phyloP scores from a whole-genome alignment of 2,888 invertebrate genomes.

The Sesia apiformis region DNA sequence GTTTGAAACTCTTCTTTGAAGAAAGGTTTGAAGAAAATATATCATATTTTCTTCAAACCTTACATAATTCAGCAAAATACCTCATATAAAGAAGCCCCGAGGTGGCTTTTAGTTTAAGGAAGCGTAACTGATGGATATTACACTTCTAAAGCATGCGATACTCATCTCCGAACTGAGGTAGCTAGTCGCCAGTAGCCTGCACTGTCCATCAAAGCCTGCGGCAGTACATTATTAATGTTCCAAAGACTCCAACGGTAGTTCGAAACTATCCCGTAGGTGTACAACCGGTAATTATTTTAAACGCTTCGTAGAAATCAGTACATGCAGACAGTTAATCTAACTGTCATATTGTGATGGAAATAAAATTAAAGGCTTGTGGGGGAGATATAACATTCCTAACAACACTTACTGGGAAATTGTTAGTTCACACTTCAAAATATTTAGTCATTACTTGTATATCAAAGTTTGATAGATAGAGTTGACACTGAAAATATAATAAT shows the following conservation, averaged over 20 bases:
- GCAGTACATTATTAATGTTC: conserved; percentile 23
- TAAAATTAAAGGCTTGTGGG: conserved; percentile 11
- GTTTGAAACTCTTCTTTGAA: too few relatives aligned
- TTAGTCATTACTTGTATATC: too few relatives aligned
- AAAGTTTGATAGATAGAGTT: too few relatives aligned
- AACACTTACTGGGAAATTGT: too few relatives aligned
- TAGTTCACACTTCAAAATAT: too few relatives aligned
- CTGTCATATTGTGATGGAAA: conserved; percentile 16
- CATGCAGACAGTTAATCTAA: conserved; percentile 37
- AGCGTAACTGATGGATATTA: background rate
- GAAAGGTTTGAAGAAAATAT: too few relatives aligned
- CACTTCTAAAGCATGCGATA: background rate
- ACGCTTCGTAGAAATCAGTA: conserved; percentile 31
- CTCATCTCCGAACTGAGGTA: background rate
- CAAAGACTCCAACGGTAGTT: conserved; percentile 1
- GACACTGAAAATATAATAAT: too few relatives aligned
- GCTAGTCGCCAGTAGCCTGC: conserved; percentile 11
- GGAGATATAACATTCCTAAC: too few relatives aligned
- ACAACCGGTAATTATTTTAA: conserved; percentile 45
- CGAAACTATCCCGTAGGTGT: conserved; percentile 15
- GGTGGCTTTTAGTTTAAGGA: background rate
- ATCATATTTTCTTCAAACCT: too few relatives aligned
- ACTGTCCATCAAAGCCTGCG: conserved; percentile 18
- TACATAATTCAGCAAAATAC: too few relatives aligned
- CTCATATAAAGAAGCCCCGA: too few relatives aligned